phyloP scores from a whole-genome alignment of 2,888 invertebrate species.

The Chrysodeixis includens region DNA sequence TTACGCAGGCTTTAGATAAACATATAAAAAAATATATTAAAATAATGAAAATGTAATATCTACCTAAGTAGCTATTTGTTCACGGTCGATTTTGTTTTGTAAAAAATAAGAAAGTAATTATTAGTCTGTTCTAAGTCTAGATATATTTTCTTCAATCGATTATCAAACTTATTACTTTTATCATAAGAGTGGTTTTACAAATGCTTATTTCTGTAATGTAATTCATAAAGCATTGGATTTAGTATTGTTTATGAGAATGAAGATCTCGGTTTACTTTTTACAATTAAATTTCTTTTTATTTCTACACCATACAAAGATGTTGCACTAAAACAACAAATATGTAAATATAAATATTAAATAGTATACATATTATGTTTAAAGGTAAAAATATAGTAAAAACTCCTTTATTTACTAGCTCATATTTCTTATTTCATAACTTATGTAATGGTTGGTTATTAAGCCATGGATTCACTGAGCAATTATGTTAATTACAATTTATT shows the following conservation, averaged over 20 bases:
- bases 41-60: conserved; percentile 20
- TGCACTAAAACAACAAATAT: too few relatives aligned
- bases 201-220: not conserved
- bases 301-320: not conserved
- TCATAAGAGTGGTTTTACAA: not conserved
- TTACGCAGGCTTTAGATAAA: conserved; percentile 18
- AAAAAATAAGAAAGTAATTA: not conserved
- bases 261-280: not conserved
- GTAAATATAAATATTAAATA: too few relatives aligned
- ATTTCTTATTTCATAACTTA: too few relatives aligned
- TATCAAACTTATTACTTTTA: not conserved
- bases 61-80: not conserved
- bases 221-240: not conserved
- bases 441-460: not conserved
- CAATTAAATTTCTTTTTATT: not conserved
- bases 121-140: not conserved
- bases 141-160: not conserved
- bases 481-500: not conserved
- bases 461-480: not conserved
- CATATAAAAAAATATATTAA: conserved; percentile 2
- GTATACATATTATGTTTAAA: too few relatives aligned
- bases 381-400: too few relatives aligned
- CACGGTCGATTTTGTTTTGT: conserved; percentile 20
- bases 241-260: not conserved
- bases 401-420: too few relatives aligned